Percentiles rank a stretch among this genome's conserved stretches.
phyloP scores from a whole-genome alignment of 1,140 invertebrate species.

The Pseudomyrmex pallidus region DNA sequence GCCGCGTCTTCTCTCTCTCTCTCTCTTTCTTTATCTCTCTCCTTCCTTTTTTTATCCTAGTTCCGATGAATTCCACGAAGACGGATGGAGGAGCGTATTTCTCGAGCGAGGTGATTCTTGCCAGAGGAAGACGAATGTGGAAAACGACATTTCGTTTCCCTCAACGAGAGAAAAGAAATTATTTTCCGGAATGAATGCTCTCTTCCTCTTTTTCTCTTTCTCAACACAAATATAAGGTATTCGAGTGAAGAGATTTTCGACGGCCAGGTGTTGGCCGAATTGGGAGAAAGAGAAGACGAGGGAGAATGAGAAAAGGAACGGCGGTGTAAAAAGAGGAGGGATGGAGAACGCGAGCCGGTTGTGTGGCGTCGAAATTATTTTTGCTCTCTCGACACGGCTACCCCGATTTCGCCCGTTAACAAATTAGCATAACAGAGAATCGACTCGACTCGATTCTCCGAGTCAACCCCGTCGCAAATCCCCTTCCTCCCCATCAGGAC shows the following conservation, averaged over 20 bases:
- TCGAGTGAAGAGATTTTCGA: conserved; percentile 28
- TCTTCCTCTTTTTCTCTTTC: too few species aligned
- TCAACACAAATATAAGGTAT: not conserved
- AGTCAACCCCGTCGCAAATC: conserved; percentile 79
- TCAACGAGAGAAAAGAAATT: conserved; percentile 35
- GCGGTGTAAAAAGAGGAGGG: not conserved
- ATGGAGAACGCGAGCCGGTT: conserved; percentile 40
- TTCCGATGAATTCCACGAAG: conserved; percentile 38
- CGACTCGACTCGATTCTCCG: conserved; percentile 75
- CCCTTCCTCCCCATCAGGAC: conserved; percentile 68
- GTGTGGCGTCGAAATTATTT: conserved; percentile 77
- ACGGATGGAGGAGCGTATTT: conserved; percentile 49
- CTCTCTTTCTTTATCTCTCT: not conserved
- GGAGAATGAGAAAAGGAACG: conserved; percentile 37
- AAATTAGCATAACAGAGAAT: conserved; percentile 85
- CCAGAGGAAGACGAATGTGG: conserved; percentile 53
- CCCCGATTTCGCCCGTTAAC: conserved; percentile 81
- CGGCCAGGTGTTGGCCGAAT: conserved; percentile 30
- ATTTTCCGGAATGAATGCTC: conserved; percentile 46
- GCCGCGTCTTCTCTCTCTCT: conserved; percentile 1
- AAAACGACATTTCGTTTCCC: conserved; percentile 25
- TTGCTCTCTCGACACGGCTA: conserved; percentile 69
- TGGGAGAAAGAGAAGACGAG: not conserved
- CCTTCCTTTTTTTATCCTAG: not conserved
- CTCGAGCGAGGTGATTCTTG: conserved; percentile 22